phyloP scores from a whole-genome alignment of 2,113 vertebrate genomes.

The Cettia cetti region DNA sequence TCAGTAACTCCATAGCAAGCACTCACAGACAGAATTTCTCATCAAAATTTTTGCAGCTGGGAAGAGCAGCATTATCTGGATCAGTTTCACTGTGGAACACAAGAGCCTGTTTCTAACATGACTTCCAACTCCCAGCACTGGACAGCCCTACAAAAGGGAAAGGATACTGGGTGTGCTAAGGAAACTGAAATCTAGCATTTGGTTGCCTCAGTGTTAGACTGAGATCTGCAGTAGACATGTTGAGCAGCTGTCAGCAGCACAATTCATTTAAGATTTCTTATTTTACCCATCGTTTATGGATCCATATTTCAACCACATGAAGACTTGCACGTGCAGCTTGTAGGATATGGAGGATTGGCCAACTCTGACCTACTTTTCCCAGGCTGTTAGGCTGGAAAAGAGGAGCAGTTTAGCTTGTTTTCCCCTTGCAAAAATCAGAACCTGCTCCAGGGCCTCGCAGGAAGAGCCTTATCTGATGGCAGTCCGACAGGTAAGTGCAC shows the following conservation, averaged over 20 bases:
- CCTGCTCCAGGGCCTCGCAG: not conserved
- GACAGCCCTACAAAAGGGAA: not conserved
- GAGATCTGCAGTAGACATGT: not conserved
- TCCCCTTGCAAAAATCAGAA: not conserved
- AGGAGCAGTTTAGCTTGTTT: not conserved
- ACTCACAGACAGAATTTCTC: too few species aligned
- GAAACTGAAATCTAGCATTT: not conserved
- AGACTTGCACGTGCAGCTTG: not conserved
- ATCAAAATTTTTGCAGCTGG: too few species aligned
- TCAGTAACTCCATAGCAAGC: too few species aligned
- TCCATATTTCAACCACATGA: not conserved
- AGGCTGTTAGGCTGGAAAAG: not conserved
- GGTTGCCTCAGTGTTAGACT: not conserved
- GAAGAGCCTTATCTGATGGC: not conserved
- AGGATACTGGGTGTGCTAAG: not conserved
- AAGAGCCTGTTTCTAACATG: not conserved
- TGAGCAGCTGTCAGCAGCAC: not conserved
- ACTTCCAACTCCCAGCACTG: not conserved
- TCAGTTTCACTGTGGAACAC: too few species aligned
- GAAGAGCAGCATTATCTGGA: too few species aligned
- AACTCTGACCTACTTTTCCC: slow-evolving; percentile 34
- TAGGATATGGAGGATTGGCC: not conserved
- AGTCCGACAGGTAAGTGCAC: not conserved
- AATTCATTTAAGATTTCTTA: not conserved
- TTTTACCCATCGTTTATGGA: not conserved